Conservation (phyloP, 2,113 vertebrate species). For the Excalfactoria chinensis region DNA sequence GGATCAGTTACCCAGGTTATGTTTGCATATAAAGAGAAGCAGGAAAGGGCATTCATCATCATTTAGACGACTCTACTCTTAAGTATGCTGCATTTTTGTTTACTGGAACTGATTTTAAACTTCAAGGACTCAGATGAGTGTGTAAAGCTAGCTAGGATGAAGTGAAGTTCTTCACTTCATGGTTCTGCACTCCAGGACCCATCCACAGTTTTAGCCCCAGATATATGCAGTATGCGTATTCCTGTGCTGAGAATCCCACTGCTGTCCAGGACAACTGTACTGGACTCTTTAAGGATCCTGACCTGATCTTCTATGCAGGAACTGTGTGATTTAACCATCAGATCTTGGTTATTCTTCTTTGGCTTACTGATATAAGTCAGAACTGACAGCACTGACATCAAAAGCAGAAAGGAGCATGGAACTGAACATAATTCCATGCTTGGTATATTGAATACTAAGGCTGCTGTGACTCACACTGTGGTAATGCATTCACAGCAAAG, state of each 20-base stretch:
- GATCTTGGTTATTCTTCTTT: background rate
- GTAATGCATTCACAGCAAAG: background rate
- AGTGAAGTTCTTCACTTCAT: too few species aligned
- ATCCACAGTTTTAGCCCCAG: fast-evolving
- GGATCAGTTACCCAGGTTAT: background rate
- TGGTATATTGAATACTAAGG: background rate
- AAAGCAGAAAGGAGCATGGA: background rate
- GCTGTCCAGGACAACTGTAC: background rate
- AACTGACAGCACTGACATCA: background rate
- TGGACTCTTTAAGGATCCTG: background rate
- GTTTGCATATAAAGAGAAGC: background rate
- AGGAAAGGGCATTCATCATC: background rate
- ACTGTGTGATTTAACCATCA: background rate
- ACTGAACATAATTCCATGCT: fast-evolving
- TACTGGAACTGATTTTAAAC: background rate
- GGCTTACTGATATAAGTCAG: background rate
- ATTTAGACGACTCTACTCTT: background rate
- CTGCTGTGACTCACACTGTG: background rate
- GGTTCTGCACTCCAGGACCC: background rate
- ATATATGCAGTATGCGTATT: fast-evolving
- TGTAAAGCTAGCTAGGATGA: background rate
- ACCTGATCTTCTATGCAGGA: background rate
- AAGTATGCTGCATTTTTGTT: background rate
- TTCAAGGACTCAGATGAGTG: background rate
- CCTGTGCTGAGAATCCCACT: background rate